phyloP scores from a whole-genome alignment of 2,888 invertebrate genomes.

The Aromia moschata region DNA sequence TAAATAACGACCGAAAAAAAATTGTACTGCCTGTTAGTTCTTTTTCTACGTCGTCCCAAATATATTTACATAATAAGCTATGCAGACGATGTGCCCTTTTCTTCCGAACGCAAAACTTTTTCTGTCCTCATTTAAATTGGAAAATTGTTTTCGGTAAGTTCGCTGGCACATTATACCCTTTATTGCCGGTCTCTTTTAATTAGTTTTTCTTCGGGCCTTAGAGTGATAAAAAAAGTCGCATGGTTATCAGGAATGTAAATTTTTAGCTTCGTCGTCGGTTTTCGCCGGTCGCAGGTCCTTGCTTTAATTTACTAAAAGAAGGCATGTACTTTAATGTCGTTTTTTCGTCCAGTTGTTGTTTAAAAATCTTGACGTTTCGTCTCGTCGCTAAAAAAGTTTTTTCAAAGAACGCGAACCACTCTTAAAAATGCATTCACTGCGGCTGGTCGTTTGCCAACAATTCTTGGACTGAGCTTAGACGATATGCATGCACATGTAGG shows the following conservation, averaged over 20 bases:
- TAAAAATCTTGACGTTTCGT: too few relatives aligned
- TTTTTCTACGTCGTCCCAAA: neutral
- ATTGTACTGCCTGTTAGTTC: neutral
- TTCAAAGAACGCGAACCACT: too few relatives aligned
- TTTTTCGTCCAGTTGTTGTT: too few relatives aligned
- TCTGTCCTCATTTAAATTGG: conserved; percentile 29
- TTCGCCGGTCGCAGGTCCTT: too few relatives aligned
- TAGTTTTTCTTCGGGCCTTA: neutral
- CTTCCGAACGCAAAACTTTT: conserved; percentile 7
- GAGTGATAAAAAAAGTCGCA: neutral
- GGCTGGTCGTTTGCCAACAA: too few relatives aligned
- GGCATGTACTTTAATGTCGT: too few relatives aligned
- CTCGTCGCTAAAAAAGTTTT: too few relatives aligned
- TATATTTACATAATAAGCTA: neutral
- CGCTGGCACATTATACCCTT: conserved; percentile 12
- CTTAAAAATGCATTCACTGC: too few relatives aligned
- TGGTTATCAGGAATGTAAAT: neutral
- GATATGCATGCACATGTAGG: too few relatives aligned
- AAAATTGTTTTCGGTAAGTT: conserved; percentile 25
- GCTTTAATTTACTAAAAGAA: too few relatives aligned
- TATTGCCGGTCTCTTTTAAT: conserved; percentile 13
- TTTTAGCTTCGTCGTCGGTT: neutral
- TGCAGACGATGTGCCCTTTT: neutral
- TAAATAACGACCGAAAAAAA: neutral
- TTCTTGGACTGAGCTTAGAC: too few relatives aligned